Evolutionary conservation across 2,888 invertebrate genomes (phyloP), one percentile per base, ranked within the genome.

Genomic region (Alitta virens): DNA sequence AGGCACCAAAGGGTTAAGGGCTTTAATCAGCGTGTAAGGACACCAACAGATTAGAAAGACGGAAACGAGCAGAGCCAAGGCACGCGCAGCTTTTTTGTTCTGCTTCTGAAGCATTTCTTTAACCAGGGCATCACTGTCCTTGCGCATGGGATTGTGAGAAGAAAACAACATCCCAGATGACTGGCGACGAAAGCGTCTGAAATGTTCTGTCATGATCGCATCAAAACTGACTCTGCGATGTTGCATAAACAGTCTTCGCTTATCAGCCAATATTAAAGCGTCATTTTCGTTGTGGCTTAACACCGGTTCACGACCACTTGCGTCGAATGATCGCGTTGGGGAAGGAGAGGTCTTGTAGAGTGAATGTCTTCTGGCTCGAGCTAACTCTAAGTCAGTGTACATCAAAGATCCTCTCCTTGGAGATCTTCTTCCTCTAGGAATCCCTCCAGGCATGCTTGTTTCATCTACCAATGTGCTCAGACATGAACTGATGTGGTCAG

Each of bases 41-140:
- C 46, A 46, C 46, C 46, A 46, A 46, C 46, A 46, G 18, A 46
- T 46, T 5, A 46, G 46, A n/a, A 46, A 21, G 46, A 46, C 46
- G 5, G 46, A 46, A 16, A 46, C 46, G 21, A 46, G 46, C n/a
- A 46, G 46, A 18, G 46, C 46, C n/a, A 46, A 16, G 46, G 46
- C 46, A 7, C 46, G 5, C 46, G 46, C 46, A 5, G 46, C 46
- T 16, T 46, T 46, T 46, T 46, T n/a, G 46, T 46, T 46, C 46
- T 46, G 46, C n/a, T 46, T 46, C n/a, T 46, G 18, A 5, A 46
- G 46, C 46, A 46, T 46, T 46, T 46, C 46, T 46, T 46, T 46
- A 7, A 46, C 46, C 21, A 46, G n/a, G 46, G 46, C 46, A 21
- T 46, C 46, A 46, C 46, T 46, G 21, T 21, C 21, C 21, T 21